These are phyloP conservation scores for Heliconius hortense DNA, from an alignment of 2,888 invertebrate genomes.

Conservation along the genomic window DNA sequence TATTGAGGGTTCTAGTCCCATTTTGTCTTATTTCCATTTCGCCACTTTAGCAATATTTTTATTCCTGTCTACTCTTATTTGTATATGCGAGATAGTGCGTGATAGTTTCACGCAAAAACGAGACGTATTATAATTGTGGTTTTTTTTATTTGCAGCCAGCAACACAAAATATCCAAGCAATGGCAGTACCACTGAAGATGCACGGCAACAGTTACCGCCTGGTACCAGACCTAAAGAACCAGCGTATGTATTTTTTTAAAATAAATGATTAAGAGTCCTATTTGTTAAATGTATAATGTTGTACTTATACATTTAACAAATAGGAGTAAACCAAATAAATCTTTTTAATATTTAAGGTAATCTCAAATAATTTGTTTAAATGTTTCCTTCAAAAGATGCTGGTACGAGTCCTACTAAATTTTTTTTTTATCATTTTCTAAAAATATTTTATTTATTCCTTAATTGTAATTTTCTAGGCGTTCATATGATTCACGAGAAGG, in stretches of 20 bases:
- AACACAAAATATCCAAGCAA: conserved; percentile 75
- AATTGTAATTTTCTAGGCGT: conserved; percentile 51
- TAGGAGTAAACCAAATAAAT: too few relatives aligned
- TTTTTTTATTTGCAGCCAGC: conserved; percentile 55
- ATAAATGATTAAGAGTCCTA: neutral
- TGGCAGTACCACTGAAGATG: conserved; percentile 67
- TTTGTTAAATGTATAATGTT: too few relatives aligned
- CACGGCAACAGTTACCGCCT: conserved; percentile 73
- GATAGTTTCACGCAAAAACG: too few relatives aligned
- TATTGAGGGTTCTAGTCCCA: too few relatives aligned
- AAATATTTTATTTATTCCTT: neutral
- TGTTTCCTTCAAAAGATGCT: too few relatives aligned
- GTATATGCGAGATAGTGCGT: too few relatives aligned
- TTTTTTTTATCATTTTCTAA: neutral
- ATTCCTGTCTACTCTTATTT: neutral
- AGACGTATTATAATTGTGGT: neutral
- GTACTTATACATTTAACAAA: too few relatives aligned
- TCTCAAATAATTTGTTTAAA: too few relatives aligned
- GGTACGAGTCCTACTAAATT: neutral
- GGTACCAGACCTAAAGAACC: conserved; percentile 76
- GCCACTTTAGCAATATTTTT: neutral
- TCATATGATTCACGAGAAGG: conserved; percentile 69
- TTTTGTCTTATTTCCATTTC: neutral
- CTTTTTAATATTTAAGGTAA: too few relatives aligned
- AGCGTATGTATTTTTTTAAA: conserved; percentile 51